Evolutionary conservation across 2,888 invertebrate genomes (phyloP).

Genomic region (Trachelus tabidus): DNA sequence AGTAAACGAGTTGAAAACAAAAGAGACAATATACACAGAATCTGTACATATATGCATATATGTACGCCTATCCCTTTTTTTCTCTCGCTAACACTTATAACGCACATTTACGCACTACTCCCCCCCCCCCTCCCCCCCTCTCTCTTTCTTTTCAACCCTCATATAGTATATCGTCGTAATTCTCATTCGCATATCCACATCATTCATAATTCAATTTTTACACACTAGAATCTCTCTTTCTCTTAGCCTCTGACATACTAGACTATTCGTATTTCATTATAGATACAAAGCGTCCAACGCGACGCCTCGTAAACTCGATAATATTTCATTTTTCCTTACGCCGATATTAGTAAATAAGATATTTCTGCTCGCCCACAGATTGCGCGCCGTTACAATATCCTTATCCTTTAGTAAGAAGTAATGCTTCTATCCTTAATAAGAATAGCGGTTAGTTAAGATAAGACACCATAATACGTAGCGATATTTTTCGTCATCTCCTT

Average conservation of each 20-base stretch:
- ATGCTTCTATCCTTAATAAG: conserved; percentile 42
- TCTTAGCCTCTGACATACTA: conserved; percentile 33
- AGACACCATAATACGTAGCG: conserved; percentile 62
- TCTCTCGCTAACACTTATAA: background rate
- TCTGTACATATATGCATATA: background rate
- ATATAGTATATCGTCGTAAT: background rate
- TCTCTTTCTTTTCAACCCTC: too few relatives aligned
- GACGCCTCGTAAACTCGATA: conserved; percentile 14
- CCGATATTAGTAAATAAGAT: conserved; percentile 49
- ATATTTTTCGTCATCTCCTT: conserved; percentile 40
- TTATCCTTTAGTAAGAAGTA: conserved; percentile 23
- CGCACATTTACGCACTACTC: background rate
- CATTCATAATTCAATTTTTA: background rate
- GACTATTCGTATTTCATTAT: conserved; percentile 29
- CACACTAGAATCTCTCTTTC: conserved; percentile 16
- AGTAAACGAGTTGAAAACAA: background rate
- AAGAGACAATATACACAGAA: background rate
- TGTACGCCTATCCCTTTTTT: background rate
- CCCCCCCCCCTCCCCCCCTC: too few relatives aligned
- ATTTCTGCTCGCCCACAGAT: conserved; percentile 35
- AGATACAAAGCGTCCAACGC: conserved; percentile 22
- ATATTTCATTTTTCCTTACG: conserved; percentile 33
- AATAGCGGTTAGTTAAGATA: conserved; percentile 57
- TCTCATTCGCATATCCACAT: background rate
- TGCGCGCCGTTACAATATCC: conserved; percentile 27